Evolutionary conservation across 2,888 invertebrate species (phyloP), one percentile per base, ranked within the genome.

Genomic region (Torymus tubicola): DNA sequence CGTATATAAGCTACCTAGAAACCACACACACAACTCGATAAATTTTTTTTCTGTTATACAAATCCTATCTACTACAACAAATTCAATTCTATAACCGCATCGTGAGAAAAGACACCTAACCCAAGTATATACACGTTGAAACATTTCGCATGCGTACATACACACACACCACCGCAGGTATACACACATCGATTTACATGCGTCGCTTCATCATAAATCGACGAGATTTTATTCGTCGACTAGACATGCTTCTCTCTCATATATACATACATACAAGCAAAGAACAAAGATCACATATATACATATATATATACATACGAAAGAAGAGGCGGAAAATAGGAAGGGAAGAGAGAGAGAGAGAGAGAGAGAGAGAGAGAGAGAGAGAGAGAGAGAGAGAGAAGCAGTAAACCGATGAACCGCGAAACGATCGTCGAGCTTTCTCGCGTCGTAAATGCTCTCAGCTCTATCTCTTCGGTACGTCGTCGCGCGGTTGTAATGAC

Each of bases 341-440:
- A 10, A 63, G 21, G 50, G 13, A 55, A 31, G 13, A 24, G 53
- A 52, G 24, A 52, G 31, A 74, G 57, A 65, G 52, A 57, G n/a
- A 58, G n/a, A 18, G 68, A 69, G 42, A 16, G n/a, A 14, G 14
- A 55, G 52, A n/a, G n/a, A n/a, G n/a, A n/a, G n/a, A n/a, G n/a
- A n/a, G n/a, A n/a, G n/a, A n/a, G n/a, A n/a, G n/a, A n/a, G n/a
- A n/a, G n/a, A n/a, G 64, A 52, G 63, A 55, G 70, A 21, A 8
- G 71, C 60, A 60, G 61, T 78, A 78, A 78, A 78, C 53, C 73
- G 68, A 60, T 63, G 68, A 67, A 78, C 78, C 72, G 57, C 78
- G 68, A 73, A 73, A 72, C 61, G 78, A 78, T 78, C 73, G 72
- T 68, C 57, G n/a, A 60, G 72, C 53, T 53, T 60, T 78, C 67